phyloP scores from a whole-genome alignment of 2,888 invertebrate species.

The Cremastobaeus sp. region DNA sequence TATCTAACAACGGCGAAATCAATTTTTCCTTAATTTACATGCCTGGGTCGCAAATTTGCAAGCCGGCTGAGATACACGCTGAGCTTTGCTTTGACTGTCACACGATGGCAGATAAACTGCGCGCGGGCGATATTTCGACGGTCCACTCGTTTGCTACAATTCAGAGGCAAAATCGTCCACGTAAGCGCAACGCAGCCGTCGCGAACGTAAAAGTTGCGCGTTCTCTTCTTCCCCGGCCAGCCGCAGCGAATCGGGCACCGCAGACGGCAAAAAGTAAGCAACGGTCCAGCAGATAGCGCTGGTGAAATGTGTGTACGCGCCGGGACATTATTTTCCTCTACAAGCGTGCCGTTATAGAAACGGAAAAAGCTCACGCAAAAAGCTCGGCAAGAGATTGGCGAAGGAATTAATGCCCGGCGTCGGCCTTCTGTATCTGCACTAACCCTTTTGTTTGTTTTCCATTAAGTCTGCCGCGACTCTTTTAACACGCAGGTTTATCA shows the following conservation, averaged over 20 bases:
- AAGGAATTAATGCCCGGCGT: slow-evolving; percentile 38
- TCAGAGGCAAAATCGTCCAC: slow-evolving; percentile 10
- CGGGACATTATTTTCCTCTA: slow-evolving; percentile 48
- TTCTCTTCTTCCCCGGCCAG: background rate
- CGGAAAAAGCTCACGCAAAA: slow-evolving; percentile 33
- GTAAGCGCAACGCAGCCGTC: slow-evolving; percentile 24
- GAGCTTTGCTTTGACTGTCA: slow-evolving; percentile 22
- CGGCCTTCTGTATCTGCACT: slow-evolving; percentile 19
- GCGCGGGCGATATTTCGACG: slow-evolving; percentile 14
- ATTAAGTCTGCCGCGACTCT: slow-evolving; percentile 35
- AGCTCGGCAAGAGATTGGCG: slow-evolving; percentile 37
- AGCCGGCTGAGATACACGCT: slow-evolving; percentile 21
- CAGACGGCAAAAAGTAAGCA: slow-evolving; percentile 18
- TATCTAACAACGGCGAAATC: slow-evolving; percentile 27
- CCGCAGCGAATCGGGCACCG: background rate
- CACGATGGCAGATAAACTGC: slow-evolving; percentile 27
- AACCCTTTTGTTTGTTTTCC: slow-evolving; percentile 36
- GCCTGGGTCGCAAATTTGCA: slow-evolving; percentile 23
- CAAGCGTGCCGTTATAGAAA: slow-evolving; percentile 51
- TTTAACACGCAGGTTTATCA: slow-evolving; percentile 45
- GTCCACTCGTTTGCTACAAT: too few relatives aligned
- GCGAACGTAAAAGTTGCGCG: slow-evolving; percentile 27
- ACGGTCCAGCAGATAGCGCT: slow-evolving; percentile 30
- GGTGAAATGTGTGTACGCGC: slow-evolving; percentile 52
- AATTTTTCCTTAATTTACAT: slow-evolving; percentile 36